Percentiles rank a stretch among this genome's conserved stretches.
Conservation (phyloP, 2,113 vertebrate species). For the Marmota monax region DNA sequence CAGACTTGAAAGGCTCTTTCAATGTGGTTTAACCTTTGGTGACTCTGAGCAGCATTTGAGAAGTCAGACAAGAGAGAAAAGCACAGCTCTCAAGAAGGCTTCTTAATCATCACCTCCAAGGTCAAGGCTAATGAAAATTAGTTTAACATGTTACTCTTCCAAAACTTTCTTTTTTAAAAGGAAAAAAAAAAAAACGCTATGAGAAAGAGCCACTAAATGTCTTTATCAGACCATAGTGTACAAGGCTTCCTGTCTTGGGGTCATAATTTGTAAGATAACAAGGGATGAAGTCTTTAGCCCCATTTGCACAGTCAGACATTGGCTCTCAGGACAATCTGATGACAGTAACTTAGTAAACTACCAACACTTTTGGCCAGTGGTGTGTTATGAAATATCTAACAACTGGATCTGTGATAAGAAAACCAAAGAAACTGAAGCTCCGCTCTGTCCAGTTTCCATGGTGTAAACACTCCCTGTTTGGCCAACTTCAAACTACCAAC, state of each 20-base stretch:
- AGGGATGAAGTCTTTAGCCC: conserved; percentile 20
- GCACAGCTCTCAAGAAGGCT: conserved; percentile 42
- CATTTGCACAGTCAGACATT: conserved; percentile 1
- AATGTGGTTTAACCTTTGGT: conserved; percentile 46
- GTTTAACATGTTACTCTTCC: conserved; percentile 38
- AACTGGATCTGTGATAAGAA: neutral
- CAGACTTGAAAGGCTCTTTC: conserved; percentile 43
- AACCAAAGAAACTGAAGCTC: neutral
- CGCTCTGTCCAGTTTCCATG: neutral
- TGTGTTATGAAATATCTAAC: conserved; percentile 43
- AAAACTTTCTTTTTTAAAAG: conserved; percentile 19
- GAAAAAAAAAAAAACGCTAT: neutral
- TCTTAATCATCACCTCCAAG: neutral
- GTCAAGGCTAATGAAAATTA: conserved; percentile 62
- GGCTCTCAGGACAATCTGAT: neutral
- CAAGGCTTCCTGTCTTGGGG: neutral
- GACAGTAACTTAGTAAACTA: conserved; percentile 36
- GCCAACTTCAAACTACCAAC: neutral
- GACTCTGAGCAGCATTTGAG: conserved; percentile 13
- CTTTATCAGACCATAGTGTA: neutral
- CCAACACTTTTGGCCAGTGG: neutral
- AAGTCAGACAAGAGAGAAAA: conserved; percentile 33
- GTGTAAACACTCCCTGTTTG: neutral
- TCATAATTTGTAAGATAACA: conserved; percentile 19
- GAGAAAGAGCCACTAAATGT: neutral